Conservation (phyloP, 35 echinoderm and acorn worm genomes). For the Patiria miniata region DNA sequence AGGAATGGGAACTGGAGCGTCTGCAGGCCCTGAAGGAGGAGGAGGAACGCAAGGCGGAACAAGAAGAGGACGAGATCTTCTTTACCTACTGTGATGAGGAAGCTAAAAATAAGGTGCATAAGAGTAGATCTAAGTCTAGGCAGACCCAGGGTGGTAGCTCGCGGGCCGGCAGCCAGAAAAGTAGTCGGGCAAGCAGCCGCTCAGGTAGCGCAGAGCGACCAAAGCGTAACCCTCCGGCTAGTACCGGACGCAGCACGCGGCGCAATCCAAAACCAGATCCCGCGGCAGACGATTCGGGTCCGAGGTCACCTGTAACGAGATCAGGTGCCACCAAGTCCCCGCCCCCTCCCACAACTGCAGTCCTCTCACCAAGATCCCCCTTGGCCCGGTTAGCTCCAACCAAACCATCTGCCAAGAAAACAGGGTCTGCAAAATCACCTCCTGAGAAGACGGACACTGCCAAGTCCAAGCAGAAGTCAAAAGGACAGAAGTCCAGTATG, state of each 20-base stretch:
- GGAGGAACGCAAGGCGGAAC: conserved; percentile 84
- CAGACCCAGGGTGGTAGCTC: conserved; percentile 38
- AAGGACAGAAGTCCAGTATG: background rate
- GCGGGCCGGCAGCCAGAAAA: conserved; percentile 28
- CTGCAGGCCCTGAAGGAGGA: conserved; percentile 84
- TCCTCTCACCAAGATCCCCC: background rate
- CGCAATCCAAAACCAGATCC: conserved; percentile 15
- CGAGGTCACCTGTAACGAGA: conserved; percentile 3
- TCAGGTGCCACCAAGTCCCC: background rate
- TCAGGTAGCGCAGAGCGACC: conserved; percentile 12
- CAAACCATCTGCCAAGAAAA: background rate
- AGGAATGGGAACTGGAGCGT: conserved; percentile 91
- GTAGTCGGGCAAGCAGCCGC: conserved; percentile 52
- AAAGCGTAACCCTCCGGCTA: background rate
- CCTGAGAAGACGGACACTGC: background rate
- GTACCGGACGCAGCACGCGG: conserved; percentile 2
- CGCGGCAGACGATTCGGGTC: background rate
- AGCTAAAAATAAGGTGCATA: conserved; percentile 97
- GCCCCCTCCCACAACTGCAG: background rate
- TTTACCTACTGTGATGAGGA: conserved; percentile 90
- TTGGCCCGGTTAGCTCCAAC: conserved; percentile 9
- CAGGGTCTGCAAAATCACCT: background rate
- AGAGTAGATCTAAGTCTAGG: conserved; percentile 34
- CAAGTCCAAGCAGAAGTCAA: background rate
- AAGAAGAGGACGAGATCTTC: conserved; percentile 95